Base-by-base conservation (phyloP, 2,888 invertebrate species). In the Oxytorus armatus region DNA sequence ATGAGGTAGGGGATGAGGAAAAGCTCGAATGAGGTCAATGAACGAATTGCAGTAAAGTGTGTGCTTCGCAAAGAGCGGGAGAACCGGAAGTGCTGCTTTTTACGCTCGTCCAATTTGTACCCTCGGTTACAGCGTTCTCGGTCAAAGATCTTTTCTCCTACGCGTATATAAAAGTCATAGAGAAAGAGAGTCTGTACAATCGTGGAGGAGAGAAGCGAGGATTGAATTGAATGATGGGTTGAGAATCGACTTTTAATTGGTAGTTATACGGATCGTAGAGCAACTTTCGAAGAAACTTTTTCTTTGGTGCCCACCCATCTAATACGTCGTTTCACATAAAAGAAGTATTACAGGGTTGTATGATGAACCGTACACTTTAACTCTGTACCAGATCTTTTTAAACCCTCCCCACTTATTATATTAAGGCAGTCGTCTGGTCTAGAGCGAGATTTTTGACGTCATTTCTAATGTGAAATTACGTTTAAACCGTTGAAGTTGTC, bases 171-270 rank as follows among this genome's bases (percentile, higher is more conserved):
- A 25, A n/a, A n/a, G 0, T 53, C 23, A 4, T 7, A 0, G n/a
- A 53, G n/a, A 53, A 53, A 25, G 25, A 53, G 23, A 53, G 11
- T 23, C 1, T n/a, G 23, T 25, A 25, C 51, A 25, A 53, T 11
- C 7, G 23, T 23, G 25, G 11, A 5, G 10, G 21, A 25, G 25
- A 1, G 3, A 25, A 23, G 4, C 18, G 10, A 21, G 1, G 49
- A 49, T 18, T 5, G 21, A 18, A 53, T 51, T 21, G 36, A 39
- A 49, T 23, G 47, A 25, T 18, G 36, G 33, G 16, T n/a, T 8
- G 16, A 47, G 47, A 57, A 29, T 11, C 39, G 42, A 66, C 57
- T 75, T 57, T 39, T 75, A 75, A 75, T 75, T 75, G 66, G 75
- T 66, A 49, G 49, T 75, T 59, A 49, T 59, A 66, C 49, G 47